phyloP scores from a whole-genome alignment of 2,888 invertebrate species.

The Salpingus planirostris region DNA sequence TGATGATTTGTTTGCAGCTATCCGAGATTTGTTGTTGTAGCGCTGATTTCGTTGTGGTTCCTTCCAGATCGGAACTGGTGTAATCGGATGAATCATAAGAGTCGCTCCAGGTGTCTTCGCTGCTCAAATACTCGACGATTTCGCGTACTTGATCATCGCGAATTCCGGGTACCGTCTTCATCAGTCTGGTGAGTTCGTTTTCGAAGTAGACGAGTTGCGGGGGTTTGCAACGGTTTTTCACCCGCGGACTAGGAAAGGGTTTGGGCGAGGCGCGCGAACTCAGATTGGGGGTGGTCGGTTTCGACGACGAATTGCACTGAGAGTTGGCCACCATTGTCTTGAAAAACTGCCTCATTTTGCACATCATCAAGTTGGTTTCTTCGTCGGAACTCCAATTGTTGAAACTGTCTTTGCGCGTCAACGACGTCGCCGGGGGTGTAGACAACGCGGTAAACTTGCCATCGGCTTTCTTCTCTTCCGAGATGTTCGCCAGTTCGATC shows the following conservation, averaged over 20 bases:
- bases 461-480: conserved; percentile 51
- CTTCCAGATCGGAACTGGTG: conserved; percentile 79
- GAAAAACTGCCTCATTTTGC: conserved; percentile 86
- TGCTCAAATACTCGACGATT: conserved; percentile 85
- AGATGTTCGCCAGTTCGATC: conserved; percentile 51
- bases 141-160: conserved; percentile 84
- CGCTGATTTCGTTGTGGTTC: conserved; percentile 57
- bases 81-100: conserved; percentile 90
- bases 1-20: conserved; percentile 80
- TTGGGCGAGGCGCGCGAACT: conserved; percentile 32
- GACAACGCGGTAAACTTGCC: conserved; percentile 30
- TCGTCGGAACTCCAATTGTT: conserved; percentile 93
- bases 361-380: conserved; percentile 92
- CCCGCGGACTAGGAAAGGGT: conserved; percentile 51
- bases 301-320: conserved; percentile 42
- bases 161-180: conserved; percentile 90
- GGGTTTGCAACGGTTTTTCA: conserved; percentile 61
- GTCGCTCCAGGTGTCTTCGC: conserved; percentile 90
- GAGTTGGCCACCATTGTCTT: conserved; percentile 76
- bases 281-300: conserved; percentile 44
- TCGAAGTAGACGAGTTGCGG: conserved; percentile 84
- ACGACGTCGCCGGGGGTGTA: conserved; percentile 48
- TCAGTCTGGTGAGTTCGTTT: conserved; percentile 77
- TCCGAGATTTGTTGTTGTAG: conserved; percentile 79
- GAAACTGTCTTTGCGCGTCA: conserved; percentile 80